phyloP scores from a whole-genome alignment of 2,113 vertebrate genomes.

The Neomonachus schauinslandi region DNA sequence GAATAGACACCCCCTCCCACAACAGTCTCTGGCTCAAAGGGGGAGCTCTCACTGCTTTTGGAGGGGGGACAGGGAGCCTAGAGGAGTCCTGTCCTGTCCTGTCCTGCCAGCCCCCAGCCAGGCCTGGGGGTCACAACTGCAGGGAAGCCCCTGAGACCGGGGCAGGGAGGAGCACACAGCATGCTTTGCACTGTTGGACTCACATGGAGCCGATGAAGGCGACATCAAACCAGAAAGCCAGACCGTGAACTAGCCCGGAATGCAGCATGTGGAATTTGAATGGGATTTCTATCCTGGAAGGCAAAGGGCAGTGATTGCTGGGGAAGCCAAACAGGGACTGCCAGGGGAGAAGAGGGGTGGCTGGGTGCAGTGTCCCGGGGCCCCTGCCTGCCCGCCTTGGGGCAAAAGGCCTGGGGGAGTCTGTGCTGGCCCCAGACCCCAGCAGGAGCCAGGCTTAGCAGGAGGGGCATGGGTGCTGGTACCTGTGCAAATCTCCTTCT shows the following conservation, averaged over 20 bases:
- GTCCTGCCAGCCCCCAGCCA: neutral
- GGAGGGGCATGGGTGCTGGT: neutral
- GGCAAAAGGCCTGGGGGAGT: neutral
- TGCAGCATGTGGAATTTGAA: constrained; percentile 99
- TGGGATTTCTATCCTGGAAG: constrained; percentile 95
- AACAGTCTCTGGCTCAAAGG: neutral
- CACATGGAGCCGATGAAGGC: constrained; percentile 96
- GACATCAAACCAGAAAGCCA: constrained; percentile 98
- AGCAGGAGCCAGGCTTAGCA: neutral
- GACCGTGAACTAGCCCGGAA: constrained; percentile 94
- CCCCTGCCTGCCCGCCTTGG: neutral
- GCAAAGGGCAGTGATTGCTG: constrained; percentile 8
- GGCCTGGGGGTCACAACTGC: neutral
- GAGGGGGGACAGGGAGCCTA: neutral
- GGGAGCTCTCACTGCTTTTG: neutral
- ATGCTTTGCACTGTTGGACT: constrained; percentile 74
- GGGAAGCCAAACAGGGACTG: neutral
- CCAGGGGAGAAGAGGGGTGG: neutral
- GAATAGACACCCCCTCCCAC: neutral
- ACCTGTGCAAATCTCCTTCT: constrained; percentile 98
- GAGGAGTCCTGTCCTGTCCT: neutral
- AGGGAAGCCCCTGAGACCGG: neutral
- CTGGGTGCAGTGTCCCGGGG: neutral
- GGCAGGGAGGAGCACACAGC: neutral
- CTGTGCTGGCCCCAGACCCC: neutral